These are phyloP conservation scores for Mythimna ferrago DNA, from an alignment of 2,888 invertebrate genomes.

Conservation along the genomic window DNA sequence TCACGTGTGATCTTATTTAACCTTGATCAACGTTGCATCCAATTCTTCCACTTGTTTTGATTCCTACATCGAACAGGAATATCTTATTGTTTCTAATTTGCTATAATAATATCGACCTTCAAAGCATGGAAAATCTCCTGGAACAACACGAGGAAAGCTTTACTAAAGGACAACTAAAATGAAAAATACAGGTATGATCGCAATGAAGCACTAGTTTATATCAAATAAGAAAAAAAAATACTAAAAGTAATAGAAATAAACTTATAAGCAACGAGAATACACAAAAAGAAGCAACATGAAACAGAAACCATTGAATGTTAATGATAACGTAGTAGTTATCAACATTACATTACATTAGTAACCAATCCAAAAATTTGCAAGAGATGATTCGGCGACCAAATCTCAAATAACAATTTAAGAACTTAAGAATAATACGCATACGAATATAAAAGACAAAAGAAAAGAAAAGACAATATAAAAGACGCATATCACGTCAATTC, in stretches of 20 bases:
- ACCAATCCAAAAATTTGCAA: no score
- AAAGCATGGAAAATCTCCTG: conserved; percentile 33
- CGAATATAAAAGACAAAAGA: no score
- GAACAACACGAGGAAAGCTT: neutral
- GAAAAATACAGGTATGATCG: no score
- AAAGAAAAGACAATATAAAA: no score
- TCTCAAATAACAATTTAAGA: no score
- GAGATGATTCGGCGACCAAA: no score
- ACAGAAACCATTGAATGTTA: neutral
- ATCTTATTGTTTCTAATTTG: conserved; percentile 31
- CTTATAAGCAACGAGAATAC: neutral
- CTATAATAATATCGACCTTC: conserved; percentile 36
- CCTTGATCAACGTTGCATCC: conserved; percentile 41
- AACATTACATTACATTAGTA: no score
- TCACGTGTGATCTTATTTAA: conserved; percentile 31
- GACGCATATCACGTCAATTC: neutral
- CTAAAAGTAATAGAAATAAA: neutral
- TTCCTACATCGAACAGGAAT: conserved; percentile 14
- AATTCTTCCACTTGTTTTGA: conserved; percentile 50
- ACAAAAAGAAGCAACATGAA: no score
- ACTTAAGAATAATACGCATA: no score
- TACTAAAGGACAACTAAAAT: neutral
- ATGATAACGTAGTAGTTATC: no score
- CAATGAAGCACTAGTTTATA: no score
- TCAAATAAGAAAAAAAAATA: neutral